These are phyloP conservation scores for Rynchops niger DNA, from an alignment of 2,113 vertebrate genomes.

Conservation along the genomic window DNA sequence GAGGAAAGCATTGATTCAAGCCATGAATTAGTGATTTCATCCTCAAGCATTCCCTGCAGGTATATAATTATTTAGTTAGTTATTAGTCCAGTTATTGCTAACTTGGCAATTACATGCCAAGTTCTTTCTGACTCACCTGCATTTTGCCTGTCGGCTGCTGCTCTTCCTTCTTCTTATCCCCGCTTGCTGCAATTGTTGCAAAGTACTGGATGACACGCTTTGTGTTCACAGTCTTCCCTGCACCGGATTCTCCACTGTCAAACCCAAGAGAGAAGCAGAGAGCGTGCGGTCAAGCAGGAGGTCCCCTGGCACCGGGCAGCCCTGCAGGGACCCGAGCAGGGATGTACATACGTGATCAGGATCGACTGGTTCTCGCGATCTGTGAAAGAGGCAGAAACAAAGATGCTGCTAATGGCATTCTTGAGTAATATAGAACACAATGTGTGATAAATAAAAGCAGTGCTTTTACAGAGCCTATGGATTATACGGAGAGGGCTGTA, in stretches of 20 bases:
- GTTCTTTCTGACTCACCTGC: too few relatives aligned
- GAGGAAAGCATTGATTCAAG: too few relatives aligned
- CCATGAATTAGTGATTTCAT: conserved; percentile 53
- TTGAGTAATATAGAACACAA: not conserved
- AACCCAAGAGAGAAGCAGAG: not conserved
- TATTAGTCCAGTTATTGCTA: too few relatives aligned
- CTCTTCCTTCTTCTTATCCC: not conserved
- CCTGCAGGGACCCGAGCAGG: not conserved
- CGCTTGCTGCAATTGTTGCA: conserved; percentile 74
- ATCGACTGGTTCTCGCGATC: conserved; percentile 71
- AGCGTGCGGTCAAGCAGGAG: not conserved
- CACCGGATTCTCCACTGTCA: not conserved
- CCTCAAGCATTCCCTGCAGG: conserved; percentile 21
- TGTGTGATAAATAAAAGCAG: not conserved
- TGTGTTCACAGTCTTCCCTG: conserved; percentile 80
- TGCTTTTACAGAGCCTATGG: not conserved
- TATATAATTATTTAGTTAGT: not conserved
- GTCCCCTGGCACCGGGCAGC: not conserved
- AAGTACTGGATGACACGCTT: conserved; percentile 84
- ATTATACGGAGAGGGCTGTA: not conserved
- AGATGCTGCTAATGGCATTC: not conserved
- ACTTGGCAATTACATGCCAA: not conserved
- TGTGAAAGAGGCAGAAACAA: not conserved
- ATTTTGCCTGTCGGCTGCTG: not conserved
- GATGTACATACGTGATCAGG: conserved; percentile 68